phyloP scores from a whole-genome alignment of 2,113 vertebrate species.

The Melanocharis versteri region DNA sequence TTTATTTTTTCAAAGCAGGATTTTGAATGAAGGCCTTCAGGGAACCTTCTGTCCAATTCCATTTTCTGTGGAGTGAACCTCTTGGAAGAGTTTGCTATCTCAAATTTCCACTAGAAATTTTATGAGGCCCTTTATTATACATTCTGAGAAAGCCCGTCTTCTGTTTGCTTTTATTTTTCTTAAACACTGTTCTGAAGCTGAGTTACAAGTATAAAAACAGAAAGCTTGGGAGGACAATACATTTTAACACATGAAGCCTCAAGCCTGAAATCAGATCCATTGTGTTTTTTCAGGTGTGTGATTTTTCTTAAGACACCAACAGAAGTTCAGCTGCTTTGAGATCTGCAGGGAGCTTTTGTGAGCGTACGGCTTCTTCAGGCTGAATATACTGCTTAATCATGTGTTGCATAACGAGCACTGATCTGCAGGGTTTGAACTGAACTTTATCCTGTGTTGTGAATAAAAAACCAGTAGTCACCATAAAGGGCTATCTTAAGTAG shows the following conservation, averaged over 20 bases:
- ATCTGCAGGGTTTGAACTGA: neutral
- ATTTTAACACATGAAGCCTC: neutral
- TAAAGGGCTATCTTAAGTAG: neutral
- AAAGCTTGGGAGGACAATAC: neutral
- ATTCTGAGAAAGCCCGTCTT: neutral
- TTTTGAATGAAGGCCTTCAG: neutral
- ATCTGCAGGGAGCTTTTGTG: neutral
- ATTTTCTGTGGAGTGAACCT: neutral
- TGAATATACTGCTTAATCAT: constrained; percentile 4
- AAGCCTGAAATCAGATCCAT: neutral
- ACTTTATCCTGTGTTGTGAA: neutral
- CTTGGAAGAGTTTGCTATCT: neutral
- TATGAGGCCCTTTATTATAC: neutral
- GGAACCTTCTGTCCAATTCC: neutral
- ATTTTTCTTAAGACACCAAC: neutral
- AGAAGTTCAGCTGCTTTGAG: neutral
- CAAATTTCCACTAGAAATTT: neutral
- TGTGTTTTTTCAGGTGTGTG: neutral
- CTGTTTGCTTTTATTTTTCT: neutral
- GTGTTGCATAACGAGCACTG: neutral
- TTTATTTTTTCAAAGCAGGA: neutral
- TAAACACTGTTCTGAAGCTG: neutral
- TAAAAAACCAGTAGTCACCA: neutral
- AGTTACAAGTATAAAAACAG: neutral
- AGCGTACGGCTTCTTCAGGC: neutral